A percentile compares a stretch with the other conserved stretches of the same genome.
Evolutionary conservation across 2,113 vertebrate species (phyloP).

Genomic region (Ibidorhyncha struthersii): DNA sequence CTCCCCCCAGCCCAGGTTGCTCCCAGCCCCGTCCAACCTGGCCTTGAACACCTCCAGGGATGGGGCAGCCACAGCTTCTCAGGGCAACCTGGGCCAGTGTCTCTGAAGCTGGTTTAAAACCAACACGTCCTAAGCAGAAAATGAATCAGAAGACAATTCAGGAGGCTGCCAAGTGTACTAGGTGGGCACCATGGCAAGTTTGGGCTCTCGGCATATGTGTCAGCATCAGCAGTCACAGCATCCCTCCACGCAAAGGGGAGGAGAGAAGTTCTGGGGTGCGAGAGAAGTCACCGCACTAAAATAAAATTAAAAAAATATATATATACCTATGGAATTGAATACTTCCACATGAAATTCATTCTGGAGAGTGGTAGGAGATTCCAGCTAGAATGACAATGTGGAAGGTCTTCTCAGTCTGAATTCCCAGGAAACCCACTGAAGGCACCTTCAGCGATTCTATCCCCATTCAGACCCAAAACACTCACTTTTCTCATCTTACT

Average conservation of each 20-base stretch:
- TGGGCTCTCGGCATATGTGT: not conserved
- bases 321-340: not conserved
- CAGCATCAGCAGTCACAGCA: not conserved
- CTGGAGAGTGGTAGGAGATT: not conserved
- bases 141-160: not conserved
- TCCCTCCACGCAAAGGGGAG: rapidly evolving
- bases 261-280: not conserved
- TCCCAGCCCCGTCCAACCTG: too few relatives aligned
- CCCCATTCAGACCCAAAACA: not conserved
- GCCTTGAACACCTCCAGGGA: too few relatives aligned
- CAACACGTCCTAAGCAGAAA: not conserved
- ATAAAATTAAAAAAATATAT: too few relatives aligned
- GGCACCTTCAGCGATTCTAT: not conserved
- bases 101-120: not conserved
- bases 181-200: not conserved
- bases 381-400: not conserved
- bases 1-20: too few relatives aligned
- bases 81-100: too few relatives aligned
- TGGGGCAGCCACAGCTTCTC: too few relatives aligned
- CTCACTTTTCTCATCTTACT: not conserved
- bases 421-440: not conserved
- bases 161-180: not conserved
- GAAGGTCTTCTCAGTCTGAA: not conserved
- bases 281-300: not conserved
- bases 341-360: too few relatives aligned